Conservation (phyloP, 1,140 invertebrate species). For the Drosophila orosa region DNA sequence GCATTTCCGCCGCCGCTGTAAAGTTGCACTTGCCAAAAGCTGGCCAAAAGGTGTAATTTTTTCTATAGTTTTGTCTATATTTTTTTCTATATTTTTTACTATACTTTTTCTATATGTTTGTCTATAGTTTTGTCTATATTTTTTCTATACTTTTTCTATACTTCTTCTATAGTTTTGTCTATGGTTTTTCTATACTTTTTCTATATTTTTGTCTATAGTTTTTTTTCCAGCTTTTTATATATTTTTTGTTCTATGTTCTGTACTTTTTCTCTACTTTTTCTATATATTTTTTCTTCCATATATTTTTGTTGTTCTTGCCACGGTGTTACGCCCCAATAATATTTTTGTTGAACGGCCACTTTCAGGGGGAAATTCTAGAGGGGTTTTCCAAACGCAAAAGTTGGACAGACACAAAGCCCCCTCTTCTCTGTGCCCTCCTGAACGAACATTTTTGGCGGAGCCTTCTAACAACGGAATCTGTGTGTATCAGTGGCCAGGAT, state of each 20-base stretch:
- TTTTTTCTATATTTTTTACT: background rate
- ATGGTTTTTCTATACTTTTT: background rate
- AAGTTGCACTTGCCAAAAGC: conserved; percentile 28
- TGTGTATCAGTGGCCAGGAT: conserved; percentile 44
- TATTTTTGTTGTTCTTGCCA: background rate
- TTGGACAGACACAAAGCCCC: conserved; percentile 23
- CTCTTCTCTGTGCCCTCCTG: background rate
- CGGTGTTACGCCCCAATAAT: conserved; percentile 34
- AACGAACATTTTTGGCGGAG: conserved; percentile 11
- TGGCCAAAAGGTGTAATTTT: conserved; percentile 36
- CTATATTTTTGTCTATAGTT: background rate
- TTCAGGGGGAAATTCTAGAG: background rate
- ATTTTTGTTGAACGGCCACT: conserved; percentile 44
- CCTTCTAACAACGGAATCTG: conserved; percentile 22
- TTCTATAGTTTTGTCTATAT: conserved; percentile 1
- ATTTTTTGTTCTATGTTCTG: background rate
- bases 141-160: background rate
- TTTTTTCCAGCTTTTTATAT: background rate
- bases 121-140: background rate
- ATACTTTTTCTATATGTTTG: background rate
- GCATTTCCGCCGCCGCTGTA: conserved; percentile 1
- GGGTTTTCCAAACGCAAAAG: conserved; percentile 28
- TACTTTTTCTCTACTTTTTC: background rate
- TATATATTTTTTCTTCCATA: background rate
- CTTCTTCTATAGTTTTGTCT: background rate